Evolutionary conservation across 1,140 invertebrate species (phyloP).

Genomic region (Dufourea novaeangliae): DNA sequence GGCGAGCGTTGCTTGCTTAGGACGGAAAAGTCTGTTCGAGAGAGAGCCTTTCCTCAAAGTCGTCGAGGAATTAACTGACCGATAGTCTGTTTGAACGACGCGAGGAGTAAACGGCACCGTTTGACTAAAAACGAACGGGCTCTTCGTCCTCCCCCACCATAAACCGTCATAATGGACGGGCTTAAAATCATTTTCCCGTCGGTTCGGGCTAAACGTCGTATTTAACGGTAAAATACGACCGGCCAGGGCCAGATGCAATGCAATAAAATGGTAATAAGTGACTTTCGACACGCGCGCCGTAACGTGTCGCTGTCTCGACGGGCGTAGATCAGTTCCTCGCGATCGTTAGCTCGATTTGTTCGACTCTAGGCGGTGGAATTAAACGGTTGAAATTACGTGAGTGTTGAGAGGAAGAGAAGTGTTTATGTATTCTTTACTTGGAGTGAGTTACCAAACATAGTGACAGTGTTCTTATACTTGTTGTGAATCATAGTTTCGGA

Average conservation of each 20-base stretch:
- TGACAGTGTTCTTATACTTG: no score
- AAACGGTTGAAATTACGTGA: no score
- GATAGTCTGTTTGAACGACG: conserved; percentile 42
- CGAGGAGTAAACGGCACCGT: conserved; percentile 36
- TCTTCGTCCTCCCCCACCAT: conserved; percentile 15
- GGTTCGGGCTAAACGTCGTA: conserved; percentile 3
- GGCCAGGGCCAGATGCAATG: conserved; percentile 4
- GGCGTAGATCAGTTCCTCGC: no score
- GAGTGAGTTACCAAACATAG: no score
- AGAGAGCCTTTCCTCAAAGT: conserved; percentile 24
- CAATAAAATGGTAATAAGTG: conserved; percentile 55
- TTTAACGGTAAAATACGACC: conserved; percentile 46
- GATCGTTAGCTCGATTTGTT: no score
- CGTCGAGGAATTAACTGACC: conserved; percentile 36
- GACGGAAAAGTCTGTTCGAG: conserved; percentile 18
- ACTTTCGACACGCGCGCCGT: conserved; percentile 5
- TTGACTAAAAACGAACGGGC: conserved; percentile 13
- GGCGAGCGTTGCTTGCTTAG: conserved; percentile 59
- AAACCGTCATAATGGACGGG: conserved; percentile 51
- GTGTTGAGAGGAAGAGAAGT: no score
- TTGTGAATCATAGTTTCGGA: no score
- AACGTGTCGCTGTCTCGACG: not conserved
- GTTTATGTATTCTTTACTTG: no score
- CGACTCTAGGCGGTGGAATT: no score
- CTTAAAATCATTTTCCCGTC: conserved; percentile 48